phyloP scores from a whole-genome alignment of 2,797 vertebrate species.

The Coreius guichenoti region DNA sequence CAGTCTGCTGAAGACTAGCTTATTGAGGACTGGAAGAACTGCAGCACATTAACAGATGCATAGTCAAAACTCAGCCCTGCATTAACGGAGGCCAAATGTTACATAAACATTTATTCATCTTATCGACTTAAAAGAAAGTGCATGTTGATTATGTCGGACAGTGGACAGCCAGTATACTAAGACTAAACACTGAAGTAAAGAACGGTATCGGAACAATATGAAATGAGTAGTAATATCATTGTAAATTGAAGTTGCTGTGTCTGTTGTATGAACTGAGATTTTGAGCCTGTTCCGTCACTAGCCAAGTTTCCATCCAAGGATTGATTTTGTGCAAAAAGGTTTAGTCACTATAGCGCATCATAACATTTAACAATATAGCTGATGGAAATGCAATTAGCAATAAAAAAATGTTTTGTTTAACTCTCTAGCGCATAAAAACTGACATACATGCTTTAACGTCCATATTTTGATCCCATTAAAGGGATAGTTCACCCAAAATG shows the following conservation, averaged over 20 bases:
- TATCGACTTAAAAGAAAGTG: not conserved
- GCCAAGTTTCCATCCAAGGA: not conserved
- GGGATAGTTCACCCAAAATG: too few species aligned
- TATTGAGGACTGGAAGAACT: slow-evolving; percentile 57
- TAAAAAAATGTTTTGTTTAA: not conserved
- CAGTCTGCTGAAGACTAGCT: slow-evolving; percentile 66
- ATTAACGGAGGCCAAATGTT: slow-evolving; percentile 17
- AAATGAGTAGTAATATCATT: not conserved
- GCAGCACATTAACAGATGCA: slow-evolving; percentile 20
- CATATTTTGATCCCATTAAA: not conserved
- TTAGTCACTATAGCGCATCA: not conserved
- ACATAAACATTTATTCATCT: slow-evolving; percentile 17
- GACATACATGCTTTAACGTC: not conserved
- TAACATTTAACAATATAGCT: not conserved
- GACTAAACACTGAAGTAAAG: not conserved
- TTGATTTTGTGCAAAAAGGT: not conserved
- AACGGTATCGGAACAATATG: not conserved
- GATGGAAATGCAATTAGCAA: not conserved
- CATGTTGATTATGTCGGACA: slow-evolving; percentile 8
- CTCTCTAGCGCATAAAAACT: not conserved
- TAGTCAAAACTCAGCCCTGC: slow-evolving; percentile 25
- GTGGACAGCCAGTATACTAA: not conserved
- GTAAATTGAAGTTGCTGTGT: not conserved
- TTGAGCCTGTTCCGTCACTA: not conserved
- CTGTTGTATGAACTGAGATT: not conserved